These are phyloP conservation scores for Fratercula arctica DNA, from an alignment of 2,797 vertebrate species.

Conservation along the genomic window DNA sequence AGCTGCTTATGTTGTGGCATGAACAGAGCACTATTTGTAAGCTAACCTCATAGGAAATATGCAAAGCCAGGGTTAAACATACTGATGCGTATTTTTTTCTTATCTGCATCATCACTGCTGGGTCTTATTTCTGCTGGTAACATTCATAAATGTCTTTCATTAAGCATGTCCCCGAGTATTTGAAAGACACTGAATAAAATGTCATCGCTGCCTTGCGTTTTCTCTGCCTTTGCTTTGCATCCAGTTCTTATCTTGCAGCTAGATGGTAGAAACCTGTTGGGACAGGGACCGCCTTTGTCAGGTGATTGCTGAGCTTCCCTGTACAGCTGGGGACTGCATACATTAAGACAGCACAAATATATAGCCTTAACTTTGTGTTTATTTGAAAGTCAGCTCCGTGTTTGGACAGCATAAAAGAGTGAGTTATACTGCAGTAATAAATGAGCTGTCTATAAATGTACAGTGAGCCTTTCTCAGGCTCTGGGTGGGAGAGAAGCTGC, in stretches of 20 bases:
- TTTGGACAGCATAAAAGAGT: conserved; percentile 1
- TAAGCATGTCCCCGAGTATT: not conserved
- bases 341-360: not conserved
- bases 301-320: not conserved
- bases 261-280: not conserved
- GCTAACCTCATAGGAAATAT: not conserved
- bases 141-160: not conserved
- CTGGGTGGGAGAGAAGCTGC: not conserved
- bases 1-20: not conserved
- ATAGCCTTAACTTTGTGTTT: not conserved
- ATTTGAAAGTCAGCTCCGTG: not conserved
- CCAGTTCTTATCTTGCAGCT: not conserved
- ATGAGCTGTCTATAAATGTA: not conserved
- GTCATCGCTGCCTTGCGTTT: not conserved
- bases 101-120: not conserved
- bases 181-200: conserved; percentile 10
- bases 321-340: not conserved
- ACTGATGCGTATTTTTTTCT: not conserved
- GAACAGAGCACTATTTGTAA: not conserved
- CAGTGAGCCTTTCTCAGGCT: conserved; percentile 18
- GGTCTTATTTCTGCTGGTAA: not conserved
- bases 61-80: not conserved
- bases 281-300: not conserved
- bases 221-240: not conserved
- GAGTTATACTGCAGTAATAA: not conserved